Evolutionary conservation across 92 coral and sea anemone genomes (phyloP), one percentile per base, ranked within the genome.

Genomic region (Muricea muricata): DNA sequence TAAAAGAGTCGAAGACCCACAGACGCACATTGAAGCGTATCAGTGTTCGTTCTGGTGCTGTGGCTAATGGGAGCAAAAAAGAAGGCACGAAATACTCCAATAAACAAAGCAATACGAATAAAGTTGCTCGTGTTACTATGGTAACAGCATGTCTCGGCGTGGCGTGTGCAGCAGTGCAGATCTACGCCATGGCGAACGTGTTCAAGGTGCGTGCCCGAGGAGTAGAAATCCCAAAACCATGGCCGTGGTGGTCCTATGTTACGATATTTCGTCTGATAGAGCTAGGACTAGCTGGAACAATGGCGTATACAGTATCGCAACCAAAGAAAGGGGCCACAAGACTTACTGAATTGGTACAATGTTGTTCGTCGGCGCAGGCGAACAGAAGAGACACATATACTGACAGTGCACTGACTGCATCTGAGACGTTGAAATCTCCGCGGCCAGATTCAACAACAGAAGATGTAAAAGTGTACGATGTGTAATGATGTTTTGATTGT

Each of bases 171-270:
- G 89, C 72, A 4, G 18, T 93, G 34, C 97, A 95, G 71, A 72
- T 89, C 21, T 95, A 95, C 80, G 93, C 98, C 31, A 80, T 95
- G 91, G 88, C 90, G n/a, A 95, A 91, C 55, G 95, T 95, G 23
- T 95, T 93, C 74, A 82, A 75, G 20, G 91, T 79, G 0, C 73
- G 82, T 15, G 54, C 48, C 0, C 11, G 6, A 6, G 48, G 52
- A 26, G 6, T 20, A 0, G 1, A 25, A 3, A 2, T 10, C 46
- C 95, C 95, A 17, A 69, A 90, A 1, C 95, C 97, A 6, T 95
- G 98, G 98, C 98, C 97, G 8, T 95, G 98, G 98, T 89, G 87
- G 87, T 87, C 52, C 11, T 95, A 91, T 42, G 93, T 93, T 79
- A 91, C 97, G 12, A 63, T 86, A 2, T 95, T 91, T 84, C 93